phyloP scores from a whole-genome alignment of 2,113 vertebrate species.

The Ciconia maguari region DNA sequence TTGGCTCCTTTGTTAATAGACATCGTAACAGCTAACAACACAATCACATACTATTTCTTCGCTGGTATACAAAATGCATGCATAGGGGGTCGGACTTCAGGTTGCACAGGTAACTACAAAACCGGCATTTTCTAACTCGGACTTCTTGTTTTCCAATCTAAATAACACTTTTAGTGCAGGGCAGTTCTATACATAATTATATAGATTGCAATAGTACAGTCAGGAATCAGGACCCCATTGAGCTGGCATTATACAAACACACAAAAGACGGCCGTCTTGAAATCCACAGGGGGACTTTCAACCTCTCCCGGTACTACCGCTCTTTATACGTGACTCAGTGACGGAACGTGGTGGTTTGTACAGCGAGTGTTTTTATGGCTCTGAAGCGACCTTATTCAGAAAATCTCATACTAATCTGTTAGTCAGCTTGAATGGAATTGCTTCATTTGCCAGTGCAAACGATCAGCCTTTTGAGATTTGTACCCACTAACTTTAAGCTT shows the following conservation, averaged over 20 bases:
- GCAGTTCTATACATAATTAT: background rate
- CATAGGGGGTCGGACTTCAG: background rate
- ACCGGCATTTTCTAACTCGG: background rate
- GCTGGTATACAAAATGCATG: background rate
- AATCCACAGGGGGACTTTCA: background rate
- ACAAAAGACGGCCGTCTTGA: background rate
- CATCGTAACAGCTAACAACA: background rate
- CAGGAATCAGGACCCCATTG: background rate
- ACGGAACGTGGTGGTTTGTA: background rate
- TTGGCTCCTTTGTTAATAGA: background rate
- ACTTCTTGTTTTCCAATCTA: background rate
- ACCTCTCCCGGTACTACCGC: background rate
- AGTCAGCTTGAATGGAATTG: conserved; percentile 9
- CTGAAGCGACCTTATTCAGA: background rate
- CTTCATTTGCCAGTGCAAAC: conserved; percentile 22
- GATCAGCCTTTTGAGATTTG: conserved; percentile 6
- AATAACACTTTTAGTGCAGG: background rate
- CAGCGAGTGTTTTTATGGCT: background rate
- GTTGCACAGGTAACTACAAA: background rate
- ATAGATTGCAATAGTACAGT: background rate
- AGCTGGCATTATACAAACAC: background rate
- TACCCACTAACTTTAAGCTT: background rate
- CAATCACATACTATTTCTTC: background rate
- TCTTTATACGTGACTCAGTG: background rate
- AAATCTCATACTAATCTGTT: conserved; percentile 3